Conservation (phyloP, 2,113 vertebrate species). For the Zosterops borbonicus region DNA sequence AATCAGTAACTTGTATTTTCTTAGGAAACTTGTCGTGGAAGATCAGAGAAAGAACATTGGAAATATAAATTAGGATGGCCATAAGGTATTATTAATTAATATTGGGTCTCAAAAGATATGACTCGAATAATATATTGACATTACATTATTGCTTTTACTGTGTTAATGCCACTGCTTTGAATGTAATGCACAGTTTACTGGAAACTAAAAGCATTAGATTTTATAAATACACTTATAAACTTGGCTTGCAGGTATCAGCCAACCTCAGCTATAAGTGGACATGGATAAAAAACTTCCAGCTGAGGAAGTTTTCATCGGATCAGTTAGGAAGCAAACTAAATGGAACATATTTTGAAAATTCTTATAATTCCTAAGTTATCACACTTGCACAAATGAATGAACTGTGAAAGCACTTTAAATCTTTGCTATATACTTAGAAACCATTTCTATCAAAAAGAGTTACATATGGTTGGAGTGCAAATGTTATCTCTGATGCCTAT, state of each 20-base stretch:
- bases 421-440: neutral
- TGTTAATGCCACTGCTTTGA: neutral
- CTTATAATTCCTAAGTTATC: neutral
- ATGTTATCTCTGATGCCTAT: neutral
- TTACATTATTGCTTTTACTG: neutral
- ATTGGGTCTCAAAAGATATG: neutral
- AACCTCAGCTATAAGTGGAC: neutral
- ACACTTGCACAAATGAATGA: neutral
- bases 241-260: neutral
- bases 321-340: neutral
- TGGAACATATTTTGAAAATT: neutral
- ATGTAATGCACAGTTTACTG: neutral
- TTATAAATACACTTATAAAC: neutral
- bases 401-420: neutral
- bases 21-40: neutral
- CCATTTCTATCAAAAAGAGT: neutral
- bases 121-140: neutral
- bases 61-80: neutral
- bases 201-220: neutral
- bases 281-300: neutral
- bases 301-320: too few species aligned
- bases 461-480: neutral
- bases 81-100: neutral
- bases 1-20: neutral
- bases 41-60: neutral